Evolutionary conservation across 2,113 vertebrate genomes (phyloP).

Genomic region (Emberiza fucata): DNA sequence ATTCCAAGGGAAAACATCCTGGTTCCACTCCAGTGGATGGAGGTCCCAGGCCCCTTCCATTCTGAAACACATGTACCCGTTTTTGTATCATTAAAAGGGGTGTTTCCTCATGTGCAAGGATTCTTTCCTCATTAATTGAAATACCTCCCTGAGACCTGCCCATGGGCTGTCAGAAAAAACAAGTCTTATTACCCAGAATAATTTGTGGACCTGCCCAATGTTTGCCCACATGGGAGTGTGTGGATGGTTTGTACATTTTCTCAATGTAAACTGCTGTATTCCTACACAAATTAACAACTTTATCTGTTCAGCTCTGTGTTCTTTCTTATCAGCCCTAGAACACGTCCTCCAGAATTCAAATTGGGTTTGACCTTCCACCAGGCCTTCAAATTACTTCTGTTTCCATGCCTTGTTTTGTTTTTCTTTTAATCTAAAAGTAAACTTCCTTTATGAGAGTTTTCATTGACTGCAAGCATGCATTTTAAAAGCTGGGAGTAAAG

Average conservation of each 20-base stretch:
- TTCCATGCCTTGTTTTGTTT: not conserved
- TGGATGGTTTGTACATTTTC: constrained; percentile 6
- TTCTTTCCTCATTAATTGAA: constrained; percentile 34
- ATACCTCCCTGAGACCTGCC: constrained; percentile 18
- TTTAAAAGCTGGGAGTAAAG: not conserved
- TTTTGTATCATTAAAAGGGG: not conserved
- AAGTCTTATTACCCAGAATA: not conserved
- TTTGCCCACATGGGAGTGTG: not conserved
- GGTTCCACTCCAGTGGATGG: not conserved
- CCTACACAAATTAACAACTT: not conserved
- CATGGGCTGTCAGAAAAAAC: not conserved
- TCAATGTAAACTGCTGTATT: constrained; percentile 5
- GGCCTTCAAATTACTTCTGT: not conserved
- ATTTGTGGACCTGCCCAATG: constrained; percentile 8
- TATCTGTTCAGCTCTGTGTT: not conserved
- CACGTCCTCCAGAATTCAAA: not conserved
- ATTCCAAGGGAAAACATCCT: not conserved
- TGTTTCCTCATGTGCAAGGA: not conserved
- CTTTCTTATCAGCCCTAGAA: not conserved
- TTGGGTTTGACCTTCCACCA: not conserved
- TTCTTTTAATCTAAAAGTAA: not conserved
- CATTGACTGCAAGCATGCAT: not conserved
- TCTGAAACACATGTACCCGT: not conserved
- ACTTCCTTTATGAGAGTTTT: not conserved
- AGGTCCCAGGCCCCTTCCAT: not conserved